Evolutionary conservation across 1,140 invertebrate species (phyloP), one percentile per base, ranked within the genome.

Genomic region (Varroa destructor): DNA sequence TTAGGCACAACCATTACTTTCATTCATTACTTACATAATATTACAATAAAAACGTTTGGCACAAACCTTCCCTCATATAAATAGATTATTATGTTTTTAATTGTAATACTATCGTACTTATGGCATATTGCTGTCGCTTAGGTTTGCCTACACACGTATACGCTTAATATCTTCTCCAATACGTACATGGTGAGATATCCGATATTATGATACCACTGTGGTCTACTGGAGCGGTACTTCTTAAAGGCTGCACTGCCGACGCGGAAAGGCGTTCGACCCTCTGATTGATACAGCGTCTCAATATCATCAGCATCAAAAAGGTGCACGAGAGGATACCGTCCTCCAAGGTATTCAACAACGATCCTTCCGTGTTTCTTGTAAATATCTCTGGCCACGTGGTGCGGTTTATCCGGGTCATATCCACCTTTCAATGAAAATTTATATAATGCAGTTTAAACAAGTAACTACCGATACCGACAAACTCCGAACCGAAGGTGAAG

Each of bases 131-230:
- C 25, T 25, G 25, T 25, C 25, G 25, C 25, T 25, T 25, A 25
- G 25, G 25, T 25, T 25, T 25, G 25, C 25, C 25, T 25, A 25
- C 25, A 25, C 25, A 25, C 25, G 25, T 25, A 25, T 25, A 25
- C 25, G 25, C 25, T 25, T 25, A 25, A 25, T 25, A 25, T 51
- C 46, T 51, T 5, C 8, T 51, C 8, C 8, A 40, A 67, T 14
- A 67, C 61, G 40, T 46, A 67, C 61, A 67, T 67, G 12, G 61
- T 67, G 12, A 67, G 61, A 40, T 67, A 67, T 46, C 61, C 61
- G 61, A 67, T 67, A 67, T 67, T 67, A 37, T 67, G 61, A 37
- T 67, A 67, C 61, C 61, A 67, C 8, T 67, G 61, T 2, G 61
- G 61, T 40, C 61, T 67, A 37, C 61, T 67, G 40, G 61, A 67